Evolutionary conservation across 2,888 invertebrate species (phyloP), one percentile per base, ranked within the genome.

Genomic region (Scrobipalpa atriplicella): DNA sequence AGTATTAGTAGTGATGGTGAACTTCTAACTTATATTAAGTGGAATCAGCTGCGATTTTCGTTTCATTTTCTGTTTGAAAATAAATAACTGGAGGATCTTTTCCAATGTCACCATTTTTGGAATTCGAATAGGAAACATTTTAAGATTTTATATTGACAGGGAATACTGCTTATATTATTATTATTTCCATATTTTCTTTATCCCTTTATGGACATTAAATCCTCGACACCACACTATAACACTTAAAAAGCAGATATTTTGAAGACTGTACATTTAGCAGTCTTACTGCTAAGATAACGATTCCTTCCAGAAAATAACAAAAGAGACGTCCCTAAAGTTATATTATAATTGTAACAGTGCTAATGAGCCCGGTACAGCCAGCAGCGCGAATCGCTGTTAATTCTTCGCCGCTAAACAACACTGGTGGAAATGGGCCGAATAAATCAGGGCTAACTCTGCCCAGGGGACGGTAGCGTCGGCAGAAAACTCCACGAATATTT

Each of bases 361-460:
- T 60, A 60, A 61, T 61, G 39, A 61, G 41, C 3, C 36, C 10
- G 61, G 61, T 61, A 41, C 29, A 36, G 62, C 52, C 21, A 18
- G 38, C 18, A 61, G 69, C 62, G 69, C 52, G 67, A 70, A 68
- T 67, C 66, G 67, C 63, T 65, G 77, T 77, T 78, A 78, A 78
- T 80, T 77, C 75, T 71, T 71, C 72, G 73, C 71, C 72, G 72
- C 75, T 73, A 74, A 73, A 74, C 74, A 72, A 76, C 74, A 73
- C 38, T 38, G n/a, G 54, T 60, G 85, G 85, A 90, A 90, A 90
- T 85, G 87, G 86, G 79, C 77, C 78, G 81, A 82, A 90, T 89
- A 90, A 90, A 90, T 90, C 90, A 89, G 79, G 78, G 79, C 81
- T 83, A 86, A 87, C 84, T 85, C 83, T 70, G 71, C 86, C 85